phyloP scores from a whole-genome alignment of 2,797 vertebrate species.

The Hippopotamyrus pictus region DNA sequence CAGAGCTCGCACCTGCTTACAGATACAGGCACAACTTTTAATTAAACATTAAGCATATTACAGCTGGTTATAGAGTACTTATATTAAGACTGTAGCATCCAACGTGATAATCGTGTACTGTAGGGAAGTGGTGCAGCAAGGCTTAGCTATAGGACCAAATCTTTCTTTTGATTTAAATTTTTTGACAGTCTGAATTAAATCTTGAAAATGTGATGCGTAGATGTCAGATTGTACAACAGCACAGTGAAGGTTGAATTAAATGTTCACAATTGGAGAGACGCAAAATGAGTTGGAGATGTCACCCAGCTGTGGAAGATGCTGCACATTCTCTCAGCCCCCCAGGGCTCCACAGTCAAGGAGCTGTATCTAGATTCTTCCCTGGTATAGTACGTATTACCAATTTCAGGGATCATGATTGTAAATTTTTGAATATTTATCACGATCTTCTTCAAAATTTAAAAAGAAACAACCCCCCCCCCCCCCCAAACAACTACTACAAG shows the following conservation, averaged over 20 bases:
- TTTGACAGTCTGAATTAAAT: neutral
- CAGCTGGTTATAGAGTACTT: neutral
- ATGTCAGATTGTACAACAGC: neutral
- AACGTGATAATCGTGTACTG: neutral
- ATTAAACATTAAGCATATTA: neutral
- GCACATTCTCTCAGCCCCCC: neutral
- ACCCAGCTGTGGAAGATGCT: neutral
- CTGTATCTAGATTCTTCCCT: neutral
- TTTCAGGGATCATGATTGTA: neutral
- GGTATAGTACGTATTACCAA: neutral
- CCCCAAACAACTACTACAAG: neutral
- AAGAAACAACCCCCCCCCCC: neutral
- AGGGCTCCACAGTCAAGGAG: neutral
- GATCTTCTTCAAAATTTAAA: neutral
- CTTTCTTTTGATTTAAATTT: neutral
- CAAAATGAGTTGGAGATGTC: neutral
- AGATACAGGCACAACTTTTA: neutral
- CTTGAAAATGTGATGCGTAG: neutral
- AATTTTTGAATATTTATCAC: neutral
- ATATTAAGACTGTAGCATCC: neutral
- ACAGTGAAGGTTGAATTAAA: neutral
- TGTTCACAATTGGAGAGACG: neutral
- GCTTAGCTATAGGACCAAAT: neutral
- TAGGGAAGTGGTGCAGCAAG: neutral
- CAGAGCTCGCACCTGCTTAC: neutral